Evolutionary conservation across 2,797 vertebrate species (phyloP).

Genomic region (Karalla daura): DNA sequence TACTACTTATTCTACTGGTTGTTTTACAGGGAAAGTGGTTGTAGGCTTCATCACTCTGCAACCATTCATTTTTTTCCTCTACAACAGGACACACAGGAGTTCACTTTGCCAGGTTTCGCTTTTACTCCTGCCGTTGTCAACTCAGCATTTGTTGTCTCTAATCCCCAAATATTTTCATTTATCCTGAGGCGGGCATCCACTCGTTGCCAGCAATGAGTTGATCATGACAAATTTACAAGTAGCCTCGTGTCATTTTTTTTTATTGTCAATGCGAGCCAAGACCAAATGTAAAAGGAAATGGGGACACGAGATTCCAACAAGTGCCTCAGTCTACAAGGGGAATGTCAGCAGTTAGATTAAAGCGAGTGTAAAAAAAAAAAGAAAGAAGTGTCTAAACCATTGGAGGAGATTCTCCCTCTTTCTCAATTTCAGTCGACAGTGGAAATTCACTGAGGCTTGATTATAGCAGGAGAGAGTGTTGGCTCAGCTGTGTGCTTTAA

Average conservation of each 20-base stretch:
- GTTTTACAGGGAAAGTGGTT: constrained; percentile 73
- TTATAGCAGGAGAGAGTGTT: constrained; percentile 86
- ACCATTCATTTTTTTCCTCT: constrained; percentile 45
- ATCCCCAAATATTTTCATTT: constrained; percentile 26
- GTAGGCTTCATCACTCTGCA: constrained; percentile 62
- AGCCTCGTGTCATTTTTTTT: constrained; percentile 41
- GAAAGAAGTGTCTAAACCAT: constrained; percentile 34
- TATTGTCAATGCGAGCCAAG: constrained; percentile 18
- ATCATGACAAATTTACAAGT: constrained; percentile 47
- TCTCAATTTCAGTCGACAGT: constrained; percentile 81
- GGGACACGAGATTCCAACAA: constrained; percentile 30
- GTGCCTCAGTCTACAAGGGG: constrained; percentile 35
- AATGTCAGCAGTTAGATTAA: constrained; percentile 51
- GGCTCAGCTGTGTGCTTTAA: constrained; percentile 87
- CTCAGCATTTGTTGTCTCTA: constrained; percentile 45
- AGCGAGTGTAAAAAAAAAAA: constrained; percentile 15
- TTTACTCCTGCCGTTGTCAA: constrained; percentile 27
- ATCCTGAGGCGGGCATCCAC: constrained; percentile 8
- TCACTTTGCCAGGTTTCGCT: constrained; percentile 46
- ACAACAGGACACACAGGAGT: constrained; percentile 51
- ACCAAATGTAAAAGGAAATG: constrained; percentile 39
- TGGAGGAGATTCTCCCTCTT: constrained; percentile 74
- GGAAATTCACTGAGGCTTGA: constrained; percentile 89
- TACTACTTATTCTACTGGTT: constrained; percentile 77
- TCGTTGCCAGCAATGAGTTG: constrained; percentile 23